phyloP scores from a whole-genome alignment of 2,888 invertebrate species.

The Zygaena filipendulae region DNA sequence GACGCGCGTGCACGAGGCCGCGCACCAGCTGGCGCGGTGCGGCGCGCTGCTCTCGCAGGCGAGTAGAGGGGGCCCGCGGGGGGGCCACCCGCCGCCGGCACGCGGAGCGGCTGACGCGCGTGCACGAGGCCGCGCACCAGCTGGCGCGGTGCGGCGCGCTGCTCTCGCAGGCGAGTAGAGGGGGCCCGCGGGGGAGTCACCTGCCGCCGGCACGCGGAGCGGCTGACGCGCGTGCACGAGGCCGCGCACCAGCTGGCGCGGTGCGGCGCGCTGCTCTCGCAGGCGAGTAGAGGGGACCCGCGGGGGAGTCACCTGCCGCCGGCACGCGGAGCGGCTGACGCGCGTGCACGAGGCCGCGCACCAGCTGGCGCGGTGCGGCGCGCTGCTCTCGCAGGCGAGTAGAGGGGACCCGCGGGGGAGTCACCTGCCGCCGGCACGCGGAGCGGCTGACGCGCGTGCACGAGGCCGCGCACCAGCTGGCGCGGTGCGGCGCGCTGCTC shows the following conservation, averaged over 20 bases:
- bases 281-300: constrained; percentile 73
- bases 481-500: constrained; percentile 82
- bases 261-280: constrained; percentile 80
- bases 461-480: constrained; percentile 84
- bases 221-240: constrained; percentile 84
- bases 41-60: constrained; percentile 76
- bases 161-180: constrained; percentile 60
- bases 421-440: constrained; percentile 85
- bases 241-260: constrained; percentile 84
- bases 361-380: constrained; percentile 84
- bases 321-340: constrained; percentile 86
- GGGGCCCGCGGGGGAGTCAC: too few species aligned
- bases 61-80: background rate
- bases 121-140: constrained; percentile 85
- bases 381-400: constrained; percentile 70
- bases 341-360: constrained; percentile 86
- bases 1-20: constrained; percentile 83
- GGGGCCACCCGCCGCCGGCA: too few species aligned
- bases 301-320: constrained; percentile 82
- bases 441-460: constrained; percentile 87
- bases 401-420: constrained; percentile 77
- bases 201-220: constrained; percentile 89
- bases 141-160: constrained; percentile 83
- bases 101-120: constrained; percentile 85
- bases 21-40: constrained; percentile 84